These are phyloP conservation scores for Musca vetustissima DNA, from an alignment of 1,140 invertebrate genomes.

Conservation along the genomic window DNA sequence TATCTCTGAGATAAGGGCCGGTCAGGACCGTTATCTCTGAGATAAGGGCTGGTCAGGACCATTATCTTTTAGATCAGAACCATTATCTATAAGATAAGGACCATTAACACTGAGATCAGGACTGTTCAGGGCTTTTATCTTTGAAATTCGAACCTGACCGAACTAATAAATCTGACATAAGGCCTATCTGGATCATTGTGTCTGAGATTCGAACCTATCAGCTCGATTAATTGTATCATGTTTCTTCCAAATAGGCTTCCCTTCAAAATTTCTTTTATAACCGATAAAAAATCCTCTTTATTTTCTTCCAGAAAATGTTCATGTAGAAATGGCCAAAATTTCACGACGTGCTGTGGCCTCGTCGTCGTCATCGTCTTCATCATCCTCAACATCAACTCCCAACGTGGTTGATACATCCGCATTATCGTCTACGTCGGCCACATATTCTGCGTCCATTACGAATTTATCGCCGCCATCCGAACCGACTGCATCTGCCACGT, in stretches of 20 bases:
- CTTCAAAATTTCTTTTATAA: neutral
- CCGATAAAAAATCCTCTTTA: neutral
- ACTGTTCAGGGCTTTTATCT: too few relatives aligned
- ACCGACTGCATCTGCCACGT: slow-evolving; percentile 6
- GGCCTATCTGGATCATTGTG: too few relatives aligned
- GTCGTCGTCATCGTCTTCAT: slow-evolving; percentile 41
- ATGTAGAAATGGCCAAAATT: slow-evolving; percentile 56
- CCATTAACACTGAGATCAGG: neutral
- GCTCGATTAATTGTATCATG: too few relatives aligned
- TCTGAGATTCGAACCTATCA: too few relatives aligned
- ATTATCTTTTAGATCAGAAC: too few relatives aligned
- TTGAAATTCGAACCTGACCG: too few relatives aligned
- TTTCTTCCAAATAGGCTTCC: too few relatives aligned
- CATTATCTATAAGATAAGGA: too few relatives aligned
- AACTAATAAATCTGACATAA: too few relatives aligned
- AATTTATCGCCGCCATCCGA: slow-evolving; percentile 1
- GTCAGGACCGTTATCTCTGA: too few relatives aligned
- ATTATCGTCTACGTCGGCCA: slow-evolving; percentile 11
- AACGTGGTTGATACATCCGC: neutral
- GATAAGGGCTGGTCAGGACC: too few relatives aligned
- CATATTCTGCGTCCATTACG: slow-evolving; percentile 2
- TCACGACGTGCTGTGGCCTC: slow-evolving; percentile 50
- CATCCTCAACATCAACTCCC: slow-evolving; percentile 36
- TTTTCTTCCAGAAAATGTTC: slow-evolving; percentile 51
- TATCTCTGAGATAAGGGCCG: too few relatives aligned